Base-by-base conservation (phyloP, 2,888 invertebrate species). In the Eupsilia transversa region DNA sequence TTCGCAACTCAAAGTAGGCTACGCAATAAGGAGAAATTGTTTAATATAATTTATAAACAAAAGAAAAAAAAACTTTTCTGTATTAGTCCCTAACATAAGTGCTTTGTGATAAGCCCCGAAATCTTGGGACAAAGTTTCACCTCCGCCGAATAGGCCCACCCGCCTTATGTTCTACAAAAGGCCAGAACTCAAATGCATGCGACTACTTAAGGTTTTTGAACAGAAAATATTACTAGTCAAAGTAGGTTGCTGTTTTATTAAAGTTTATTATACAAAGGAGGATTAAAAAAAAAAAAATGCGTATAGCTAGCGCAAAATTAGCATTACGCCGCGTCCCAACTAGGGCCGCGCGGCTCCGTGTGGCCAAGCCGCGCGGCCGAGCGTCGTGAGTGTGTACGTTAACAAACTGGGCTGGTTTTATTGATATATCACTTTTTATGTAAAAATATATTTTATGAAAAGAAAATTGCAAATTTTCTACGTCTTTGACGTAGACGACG, bases 131-230 rank as follows among this genome's bases (percentile, higher is more conserved):
- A 74, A 88, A 88, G 75, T 88, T 88, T 83, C 67, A 82, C 76
- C 77, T 77, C 67, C n/a, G 66, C 59, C 72, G 72, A 79, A 80
- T 74, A 81, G 41, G 76, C 61, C 82, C 81, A 79, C 76, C 85
- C 81, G 80, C 76, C 85, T 85, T 85, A 79, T 89, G 86, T 83
- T 84, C 82, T 78, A 68, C 64, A 82, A 84, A 81, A 84, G 82
- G 77, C 64, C 81, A 84, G 78, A 80, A 84, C 71, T 86, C 82
- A 80, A 88, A 86, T 85, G 74, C 84, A 82, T 83, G 67, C 65
- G 79, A 77, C 72, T 82, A 73, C 70, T 74, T 71, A 82, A 80
- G 76, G 54, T 74, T 85, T 46, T 78, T 83, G 71, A 85, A 78
- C 65, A 69, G 57, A 65, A 64, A 59, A 73, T 54, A 63, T 71